phyloP scores from a whole-genome alignment of 1,140 invertebrate species.

The Ctenoplectra terminalis region DNA sequence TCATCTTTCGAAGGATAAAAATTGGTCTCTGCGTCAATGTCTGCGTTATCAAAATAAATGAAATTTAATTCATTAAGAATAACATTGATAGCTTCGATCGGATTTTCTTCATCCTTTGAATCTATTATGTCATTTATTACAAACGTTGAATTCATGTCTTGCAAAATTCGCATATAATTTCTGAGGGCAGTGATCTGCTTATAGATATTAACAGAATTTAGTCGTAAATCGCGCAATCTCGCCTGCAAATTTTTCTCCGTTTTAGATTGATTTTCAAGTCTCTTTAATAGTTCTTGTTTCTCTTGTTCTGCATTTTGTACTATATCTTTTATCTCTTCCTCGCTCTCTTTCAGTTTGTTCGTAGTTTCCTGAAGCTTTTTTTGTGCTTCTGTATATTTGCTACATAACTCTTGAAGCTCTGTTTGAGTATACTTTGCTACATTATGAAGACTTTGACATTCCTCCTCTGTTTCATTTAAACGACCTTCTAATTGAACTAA shows the following conservation, averaged over 20 bases:
- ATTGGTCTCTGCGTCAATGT: conserved; percentile 53
- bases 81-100: conserved; percentile 71
- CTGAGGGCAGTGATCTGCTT: conserved; percentile 77
- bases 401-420: conserved; percentile 86
- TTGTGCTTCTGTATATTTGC: conserved; percentile 81
- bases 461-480: conserved; percentile 90
- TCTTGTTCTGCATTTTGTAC: too few species aligned
- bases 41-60: conserved; percentile 64
- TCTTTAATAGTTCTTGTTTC: conserved; percentile 77
- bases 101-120: conserved; percentile 65
- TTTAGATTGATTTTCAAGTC: conserved; percentile 70
- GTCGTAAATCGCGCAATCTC: conserved; percentile 63
- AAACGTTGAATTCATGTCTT: conserved; percentile 73
- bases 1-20: conserved; percentile 42
- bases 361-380: conserved; percentile 80
- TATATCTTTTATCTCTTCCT: conserved; percentile 80
- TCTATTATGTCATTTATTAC: conserved; percentile 55
- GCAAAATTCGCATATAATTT: conserved; percentile 74
- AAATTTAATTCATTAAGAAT: conserved; percentile 73
- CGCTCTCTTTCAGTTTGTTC: conserved; percentile 81
- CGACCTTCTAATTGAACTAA: conserved; percentile 90
- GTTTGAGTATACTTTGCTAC: conserved; percentile 87
- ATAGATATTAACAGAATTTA: conserved; percentile 74
- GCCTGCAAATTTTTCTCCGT: conserved; percentile 67
- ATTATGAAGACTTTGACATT: conserved; percentile 90